Percentiles rank a stretch among this genome's conserved stretches.
Conservation (phyloP, 2,888 invertebrate species). For the Xestia rhomboidea region DNA sequence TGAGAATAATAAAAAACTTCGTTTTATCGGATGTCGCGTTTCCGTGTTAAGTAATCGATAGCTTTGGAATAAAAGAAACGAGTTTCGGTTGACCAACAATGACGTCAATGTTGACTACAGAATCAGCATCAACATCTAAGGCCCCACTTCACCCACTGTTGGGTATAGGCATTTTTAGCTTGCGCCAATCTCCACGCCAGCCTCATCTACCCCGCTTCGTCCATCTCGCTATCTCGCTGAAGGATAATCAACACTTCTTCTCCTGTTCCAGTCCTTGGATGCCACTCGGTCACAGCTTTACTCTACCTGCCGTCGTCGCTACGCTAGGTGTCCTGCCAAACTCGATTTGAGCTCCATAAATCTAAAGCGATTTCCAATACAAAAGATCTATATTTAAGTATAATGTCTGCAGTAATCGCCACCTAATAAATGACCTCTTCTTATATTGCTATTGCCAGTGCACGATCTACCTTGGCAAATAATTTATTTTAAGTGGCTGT, state of each 20-base stretch:
- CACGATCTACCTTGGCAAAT: slow-evolving; percentile 18
- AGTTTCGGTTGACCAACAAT: slow-evolving; percentile 6
- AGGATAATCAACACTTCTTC: neutral
- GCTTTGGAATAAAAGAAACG: neutral
- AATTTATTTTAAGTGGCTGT: neutral
- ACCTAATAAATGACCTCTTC: neutral
- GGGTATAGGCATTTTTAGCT: neutral
- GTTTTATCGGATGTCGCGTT: slow-evolving; percentile 53
- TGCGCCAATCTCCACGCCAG: neutral
- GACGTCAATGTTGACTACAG: neutral
- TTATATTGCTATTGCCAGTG: neutral
- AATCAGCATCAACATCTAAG: neutral
- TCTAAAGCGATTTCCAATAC: neutral
- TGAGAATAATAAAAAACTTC: slow-evolving; percentile 38
- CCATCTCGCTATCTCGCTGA: neutral
- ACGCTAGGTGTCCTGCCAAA: neutral
- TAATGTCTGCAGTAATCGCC: neutral
- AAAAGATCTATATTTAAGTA: neutral
- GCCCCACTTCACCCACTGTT: neutral
- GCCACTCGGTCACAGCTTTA: neutral
- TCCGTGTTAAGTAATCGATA: slow-evolving; percentile 46
- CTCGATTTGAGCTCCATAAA: neutral
- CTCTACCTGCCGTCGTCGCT: neutral
- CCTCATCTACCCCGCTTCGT: neutral
- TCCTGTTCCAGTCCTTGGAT: neutral